phyloP scores from a whole-genome alignment of 2,113 vertebrate genomes.

The Lichenostomus cassidix region DNA sequence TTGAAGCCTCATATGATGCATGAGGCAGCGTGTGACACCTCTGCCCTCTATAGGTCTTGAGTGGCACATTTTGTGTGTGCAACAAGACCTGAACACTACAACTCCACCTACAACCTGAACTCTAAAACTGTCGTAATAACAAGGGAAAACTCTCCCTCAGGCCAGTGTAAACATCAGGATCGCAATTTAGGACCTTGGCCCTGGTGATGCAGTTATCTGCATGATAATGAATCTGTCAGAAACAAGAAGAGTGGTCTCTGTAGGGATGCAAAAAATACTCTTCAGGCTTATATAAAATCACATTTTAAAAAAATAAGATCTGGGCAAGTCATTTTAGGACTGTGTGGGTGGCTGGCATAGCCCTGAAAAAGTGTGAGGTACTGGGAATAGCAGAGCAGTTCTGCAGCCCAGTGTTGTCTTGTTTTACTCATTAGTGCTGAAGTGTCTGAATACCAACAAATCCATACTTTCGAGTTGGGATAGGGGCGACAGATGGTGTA shows the following conservation, averaged over 20 bases:
- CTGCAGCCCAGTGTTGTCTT: not conserved
- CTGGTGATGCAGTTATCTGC: not conserved
- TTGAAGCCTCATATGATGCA: not conserved
- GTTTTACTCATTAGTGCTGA: not conserved
- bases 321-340: not conserved
- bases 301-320: not conserved
- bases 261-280: not conserved
- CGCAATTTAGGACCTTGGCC: not conserved
- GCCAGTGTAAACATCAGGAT: not conserved
- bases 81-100: not conserved
- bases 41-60: conserved; percentile 49
- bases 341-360: not conserved
- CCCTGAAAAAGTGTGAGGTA: not conserved
- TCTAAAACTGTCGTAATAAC: not conserved
- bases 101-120: not conserved
- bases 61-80: not conserved
- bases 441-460: not conserved
- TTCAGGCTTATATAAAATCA: not conserved
- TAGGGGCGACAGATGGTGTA: not conserved
- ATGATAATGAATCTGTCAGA: not conserved
- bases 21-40: not conserved
- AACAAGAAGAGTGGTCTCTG: not conserved
- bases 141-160: not conserved
- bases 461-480: not conserved
- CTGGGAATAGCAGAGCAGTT: not conserved